phyloP scores from a whole-genome alignment of 2,113 vertebrate species.

The Nematolebias whitei region DNA sequence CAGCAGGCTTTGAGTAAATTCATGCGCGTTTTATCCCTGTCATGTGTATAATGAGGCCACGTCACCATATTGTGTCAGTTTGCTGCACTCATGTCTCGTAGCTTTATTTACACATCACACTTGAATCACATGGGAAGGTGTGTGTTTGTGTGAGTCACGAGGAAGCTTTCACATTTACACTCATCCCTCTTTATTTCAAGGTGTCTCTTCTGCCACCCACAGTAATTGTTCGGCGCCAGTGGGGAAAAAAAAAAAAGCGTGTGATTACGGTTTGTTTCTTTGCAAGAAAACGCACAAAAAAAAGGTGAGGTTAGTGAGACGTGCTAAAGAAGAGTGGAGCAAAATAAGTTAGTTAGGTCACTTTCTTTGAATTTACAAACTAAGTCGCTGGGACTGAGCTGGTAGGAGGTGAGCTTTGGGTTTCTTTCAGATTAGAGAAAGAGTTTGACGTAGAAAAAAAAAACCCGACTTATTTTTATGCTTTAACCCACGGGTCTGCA shows the following conservation, averaged over 20 bases:
- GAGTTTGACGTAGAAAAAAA: too few relatives aligned
- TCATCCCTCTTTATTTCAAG: slow-evolving; percentile 15
- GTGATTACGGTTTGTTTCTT: background rate
- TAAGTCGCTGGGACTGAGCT: background rate
- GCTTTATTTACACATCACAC: slow-evolving; percentile 49
- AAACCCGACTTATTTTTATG: too few relatives aligned
- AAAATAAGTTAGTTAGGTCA: too few relatives aligned
- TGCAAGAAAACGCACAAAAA: background rate
- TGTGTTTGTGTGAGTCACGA: slow-evolving; percentile 32
- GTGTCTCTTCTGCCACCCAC: background rate
- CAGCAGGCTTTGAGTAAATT: slow-evolving; percentile 46
- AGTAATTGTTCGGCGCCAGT: slow-evolving; percentile 31
- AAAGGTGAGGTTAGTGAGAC: background rate
- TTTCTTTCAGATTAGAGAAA: background rate
- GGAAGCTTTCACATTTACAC: slow-evolving; percentile 45
- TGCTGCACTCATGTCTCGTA: slow-evolving; percentile 7
- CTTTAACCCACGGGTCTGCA: too few relatives aligned
- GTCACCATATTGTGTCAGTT: slow-evolving; percentile 37
- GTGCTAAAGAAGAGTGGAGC: background rate
- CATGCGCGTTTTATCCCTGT: slow-evolving; percentile 22
- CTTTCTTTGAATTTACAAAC: background rate
- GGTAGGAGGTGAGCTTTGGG: background rate
- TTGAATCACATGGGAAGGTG: slow-evolving; percentile 12
- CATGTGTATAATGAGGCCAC: slow-evolving; percentile 21
- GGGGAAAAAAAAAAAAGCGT: background rate